These are phyloP conservation scores for Psittacula derbiana DNA, from an alignment of 2,797 vertebrate genomes.

Conservation along the genomic window DNA sequence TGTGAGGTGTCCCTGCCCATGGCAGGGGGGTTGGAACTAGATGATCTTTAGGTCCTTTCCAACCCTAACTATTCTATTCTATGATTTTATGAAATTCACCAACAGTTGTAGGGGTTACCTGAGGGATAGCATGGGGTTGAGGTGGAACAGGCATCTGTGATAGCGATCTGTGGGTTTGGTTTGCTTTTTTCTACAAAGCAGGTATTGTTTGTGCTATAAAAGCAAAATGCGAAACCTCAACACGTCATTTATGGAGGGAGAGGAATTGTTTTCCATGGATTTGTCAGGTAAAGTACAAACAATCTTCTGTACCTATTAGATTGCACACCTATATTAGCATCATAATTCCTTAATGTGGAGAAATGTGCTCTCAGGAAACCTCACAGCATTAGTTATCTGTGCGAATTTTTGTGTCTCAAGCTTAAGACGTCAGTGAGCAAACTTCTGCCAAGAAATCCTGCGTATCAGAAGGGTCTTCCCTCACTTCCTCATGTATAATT, in stretches of 20 bases:
- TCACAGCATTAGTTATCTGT: rapidly evolving
- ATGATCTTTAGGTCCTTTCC: too few relatives aligned
- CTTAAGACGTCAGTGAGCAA: not conserved
- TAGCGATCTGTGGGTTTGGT: not conserved
- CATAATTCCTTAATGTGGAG: not conserved
- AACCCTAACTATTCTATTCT: too few relatives aligned
- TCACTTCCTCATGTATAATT: not conserved
- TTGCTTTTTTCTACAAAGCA: not conserved
- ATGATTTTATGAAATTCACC: not conserved
- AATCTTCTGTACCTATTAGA: not conserved
- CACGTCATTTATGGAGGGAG: rapidly evolving
- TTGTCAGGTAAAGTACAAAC: not conserved
- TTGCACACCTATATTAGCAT: not conserved
- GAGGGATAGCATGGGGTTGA: rapidly evolving
- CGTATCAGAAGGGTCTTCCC: not conserved
- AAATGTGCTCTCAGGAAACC: not conserved
- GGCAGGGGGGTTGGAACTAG: too few relatives aligned
- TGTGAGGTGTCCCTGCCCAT: too few relatives aligned
- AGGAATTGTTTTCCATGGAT: rapidly evolving
- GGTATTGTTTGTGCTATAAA: not conserved
- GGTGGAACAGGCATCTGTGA: not conserved
- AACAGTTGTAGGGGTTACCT: not conserved
- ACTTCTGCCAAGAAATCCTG: slow-evolving; percentile 44
- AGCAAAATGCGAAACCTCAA: not conserved
- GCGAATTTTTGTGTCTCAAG: not conserved